Percentiles rank a stretch among this genome's conserved stretches.
These are phyloP conservation scores for Chiloscyllium plagiosum DNA, from an alignment of 2,113 vertebrate species.

Conservation along the genomic window DNA sequence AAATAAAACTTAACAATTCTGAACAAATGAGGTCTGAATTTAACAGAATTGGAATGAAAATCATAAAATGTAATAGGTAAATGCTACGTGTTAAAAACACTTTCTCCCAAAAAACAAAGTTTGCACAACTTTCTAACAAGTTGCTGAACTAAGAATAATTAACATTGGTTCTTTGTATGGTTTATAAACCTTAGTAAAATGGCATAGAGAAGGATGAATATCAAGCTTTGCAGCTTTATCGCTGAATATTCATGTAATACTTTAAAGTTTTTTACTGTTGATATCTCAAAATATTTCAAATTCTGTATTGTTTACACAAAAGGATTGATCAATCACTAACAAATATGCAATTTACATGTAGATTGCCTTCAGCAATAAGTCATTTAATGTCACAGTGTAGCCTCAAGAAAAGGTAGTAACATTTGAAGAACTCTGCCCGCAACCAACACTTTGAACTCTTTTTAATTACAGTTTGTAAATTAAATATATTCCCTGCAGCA, in stretches of 20 bases:
- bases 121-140: background rate
- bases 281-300: background rate
- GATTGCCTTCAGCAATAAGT: conserved; percentile 74
- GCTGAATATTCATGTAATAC: background rate
- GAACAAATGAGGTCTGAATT: background rate
- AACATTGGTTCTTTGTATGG: too few relatives aligned
- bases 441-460: conserved; percentile 42
- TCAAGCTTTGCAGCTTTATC: background rate
- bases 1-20: background rate
- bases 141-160: background rate
- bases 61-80: background rate
- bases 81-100: background rate
- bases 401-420: conserved; percentile 69
- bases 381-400: conserved; percentile 77
- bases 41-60: background rate
- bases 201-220: background rate
- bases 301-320: conserved; percentile 32
- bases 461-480: conserved; percentile 95
- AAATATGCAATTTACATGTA: conserved; percentile 74
- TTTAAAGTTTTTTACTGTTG: background rate
- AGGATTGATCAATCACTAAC: conserved; percentile 32
- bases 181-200: background rate
- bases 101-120: background rate
- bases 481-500: conserved; percentile 74
- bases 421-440: conserved; percentile 67